These are phyloP conservation scores for Thereva unica DNA, from an alignment of 2,888 invertebrate species.

Conservation along the genomic window DNA sequence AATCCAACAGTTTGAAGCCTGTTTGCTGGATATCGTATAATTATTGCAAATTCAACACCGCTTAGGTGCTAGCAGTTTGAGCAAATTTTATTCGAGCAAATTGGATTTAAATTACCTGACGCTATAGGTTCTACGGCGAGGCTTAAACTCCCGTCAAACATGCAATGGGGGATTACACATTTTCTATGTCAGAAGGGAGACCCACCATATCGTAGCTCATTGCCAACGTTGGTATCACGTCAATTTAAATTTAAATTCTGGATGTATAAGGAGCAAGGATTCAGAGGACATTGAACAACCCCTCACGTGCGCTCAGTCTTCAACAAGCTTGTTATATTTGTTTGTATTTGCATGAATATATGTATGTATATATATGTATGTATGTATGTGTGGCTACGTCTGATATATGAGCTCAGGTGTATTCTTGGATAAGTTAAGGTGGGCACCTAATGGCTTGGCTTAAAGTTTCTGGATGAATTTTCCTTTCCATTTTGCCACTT, in stretches of 20 bases:
- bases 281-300: constrained; percentile 6
- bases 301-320: constrained; percentile 7
- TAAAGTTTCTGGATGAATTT: constrained; percentile 8
- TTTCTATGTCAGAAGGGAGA: constrained; percentile 4
- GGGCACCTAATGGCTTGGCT: constrained; percentile 21
- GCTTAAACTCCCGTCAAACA: constrained; percentile 8
- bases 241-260: constrained; percentile 17
- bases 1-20: too few relatives aligned
- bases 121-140: not conserved
- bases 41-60: too few relatives aligned
- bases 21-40: too few relatives aligned
- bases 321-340: constrained; percentile 15
- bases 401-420: constrained; percentile 9
- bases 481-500: not conserved
- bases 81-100: constrained; percentile 9
- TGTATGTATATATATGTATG: too few relatives aligned
- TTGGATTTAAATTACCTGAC: constrained; percentile 18
- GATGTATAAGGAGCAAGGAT: not conserved
- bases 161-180: constrained; percentile 10
- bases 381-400: too few relatives aligned
- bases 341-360: not conserved
- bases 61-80: too few relatives aligned
- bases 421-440: constrained; percentile 10
- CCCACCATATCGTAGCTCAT: constrained; percentile 8
- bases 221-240: constrained; percentile 1